Evolutionary conservation across 2,888 invertebrate species (phyloP).

Genomic region (Pasiphila rectangulata): DNA sequence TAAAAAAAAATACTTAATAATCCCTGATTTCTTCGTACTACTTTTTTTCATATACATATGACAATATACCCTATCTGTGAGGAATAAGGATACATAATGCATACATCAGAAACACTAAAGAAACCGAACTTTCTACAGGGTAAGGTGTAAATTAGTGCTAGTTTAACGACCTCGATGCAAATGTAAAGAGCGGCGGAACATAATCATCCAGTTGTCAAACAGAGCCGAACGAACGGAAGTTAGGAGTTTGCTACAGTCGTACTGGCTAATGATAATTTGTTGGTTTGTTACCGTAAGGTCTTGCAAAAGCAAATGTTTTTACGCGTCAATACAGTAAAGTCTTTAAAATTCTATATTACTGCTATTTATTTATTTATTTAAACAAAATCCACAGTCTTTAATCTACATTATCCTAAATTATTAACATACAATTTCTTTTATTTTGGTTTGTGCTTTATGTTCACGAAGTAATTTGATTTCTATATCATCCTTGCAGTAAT

Average conservation of each 20-base stretch:
- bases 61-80: too few species aligned
- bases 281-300: conserved; percentile 4
- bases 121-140: conserved; percentile 14
- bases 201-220: conserved; percentile 52
- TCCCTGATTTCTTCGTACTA: too few species aligned
- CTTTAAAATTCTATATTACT: neutral
- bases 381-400: too few species aligned
- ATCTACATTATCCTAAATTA: too few species aligned
- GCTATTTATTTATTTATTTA: too few species aligned
- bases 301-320: neutral
- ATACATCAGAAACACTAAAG: neutral
- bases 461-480: too few species aligned
- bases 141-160: conserved; percentile 25
- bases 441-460: too few species aligned
- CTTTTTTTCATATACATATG: too few species aligned
- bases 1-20: too few species aligned
- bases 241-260: conserved; percentile 38
- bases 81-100: too few species aligned
- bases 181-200: conserved; percentile 29
- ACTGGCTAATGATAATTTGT: conserved; percentile 45
- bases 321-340: neutral
- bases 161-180: conserved; percentile 34
- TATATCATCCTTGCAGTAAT: too few species aligned
- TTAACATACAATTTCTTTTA: too few species aligned
- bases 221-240: conserved; percentile 63